Percentiles rank a stretch among this genome's conserved stretches.
phyloP scores from a whole-genome alignment of 2,113 vertebrate genomes.

The Xiphophorus hellerii region DNA sequence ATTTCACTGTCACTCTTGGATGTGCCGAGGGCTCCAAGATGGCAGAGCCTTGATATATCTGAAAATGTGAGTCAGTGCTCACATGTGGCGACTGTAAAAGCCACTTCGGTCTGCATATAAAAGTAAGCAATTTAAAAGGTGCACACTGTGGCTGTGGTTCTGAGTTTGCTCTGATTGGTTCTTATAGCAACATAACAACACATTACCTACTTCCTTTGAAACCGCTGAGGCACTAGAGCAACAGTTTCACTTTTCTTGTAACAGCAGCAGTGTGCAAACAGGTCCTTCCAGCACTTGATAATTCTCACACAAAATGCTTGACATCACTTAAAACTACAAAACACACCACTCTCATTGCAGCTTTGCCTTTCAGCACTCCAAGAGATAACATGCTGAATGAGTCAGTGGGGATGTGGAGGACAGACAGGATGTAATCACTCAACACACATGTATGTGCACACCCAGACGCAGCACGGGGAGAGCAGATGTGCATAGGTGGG shows the following conservation, averaged over 20 bases:
- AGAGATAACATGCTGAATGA: conserved; percentile 7
- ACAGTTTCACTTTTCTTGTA: conserved; percentile 49
- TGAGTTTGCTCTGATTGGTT: conserved; percentile 5
- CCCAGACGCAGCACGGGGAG: conserved; percentile 1
- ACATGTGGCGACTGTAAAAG: conserved; percentile 19
- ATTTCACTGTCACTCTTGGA: conserved; percentile 59
- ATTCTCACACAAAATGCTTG: neutral
- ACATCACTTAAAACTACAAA: conserved; percentile 3
- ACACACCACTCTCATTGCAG: conserved; percentile 1
- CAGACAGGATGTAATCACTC: conserved; percentile 39
- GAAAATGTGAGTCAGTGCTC: conserved; percentile 28
- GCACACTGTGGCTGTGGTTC: conserved; percentile 27
- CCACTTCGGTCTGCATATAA: conserved; percentile 24
- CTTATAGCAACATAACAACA: conserved; percentile 16
- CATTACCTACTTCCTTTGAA: conserved; percentile 50
- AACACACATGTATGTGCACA: conserved; percentile 24
- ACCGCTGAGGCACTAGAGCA: conserved; percentile 6
- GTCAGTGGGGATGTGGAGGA: conserved; percentile 6
- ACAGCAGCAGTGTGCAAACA: conserved; percentile 10
- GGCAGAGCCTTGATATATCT: conserved; percentile 40
- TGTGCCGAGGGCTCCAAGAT: conserved; percentile 45
- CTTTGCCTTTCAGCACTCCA: neutral
- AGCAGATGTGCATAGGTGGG: conserved; percentile 32
- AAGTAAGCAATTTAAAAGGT: conserved; percentile 12
- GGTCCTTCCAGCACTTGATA: conserved; percentile 8